Conservation (phyloP, 2,797 vertebrate genomes). For the Gymnocypris eckloni region DNA sequence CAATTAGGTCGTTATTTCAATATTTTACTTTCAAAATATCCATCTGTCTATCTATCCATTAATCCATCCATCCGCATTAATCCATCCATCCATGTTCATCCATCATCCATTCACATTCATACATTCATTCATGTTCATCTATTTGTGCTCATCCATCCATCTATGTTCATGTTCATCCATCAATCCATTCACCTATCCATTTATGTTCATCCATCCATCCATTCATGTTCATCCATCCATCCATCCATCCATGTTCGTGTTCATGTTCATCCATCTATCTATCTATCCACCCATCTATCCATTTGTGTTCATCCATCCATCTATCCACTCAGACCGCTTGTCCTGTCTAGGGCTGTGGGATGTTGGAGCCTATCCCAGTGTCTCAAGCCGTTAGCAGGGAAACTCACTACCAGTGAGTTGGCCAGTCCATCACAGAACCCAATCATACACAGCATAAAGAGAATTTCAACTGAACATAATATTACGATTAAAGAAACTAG, state of each 20-base stretch:
- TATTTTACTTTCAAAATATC: not conserved
- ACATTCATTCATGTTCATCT: not conserved
- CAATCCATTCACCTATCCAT: not conserved
- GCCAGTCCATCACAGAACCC: not conserved
- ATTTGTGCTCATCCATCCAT: not conserved
- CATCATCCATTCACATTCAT: too few relatives aligned
- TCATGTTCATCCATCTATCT: not conserved
- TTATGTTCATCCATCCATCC: not conserved
- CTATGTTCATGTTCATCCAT: too few relatives aligned
- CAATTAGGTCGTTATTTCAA: too few relatives aligned
- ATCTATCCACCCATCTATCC: not conserved
- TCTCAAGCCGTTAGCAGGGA: not conserved
- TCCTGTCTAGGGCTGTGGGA: not conserved
- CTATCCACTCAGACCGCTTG: not conserved
- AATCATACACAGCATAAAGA: not conserved
- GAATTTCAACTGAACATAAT: constrained; percentile 1
- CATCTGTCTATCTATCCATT: not conserved
- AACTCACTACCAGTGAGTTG: too few relatives aligned
- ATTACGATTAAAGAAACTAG: not conserved
- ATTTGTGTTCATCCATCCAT: not conserved
- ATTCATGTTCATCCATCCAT: not conserved
- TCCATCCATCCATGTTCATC: too few relatives aligned
- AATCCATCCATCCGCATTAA: too few relatives aligned
- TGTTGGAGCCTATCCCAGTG: not conserved
- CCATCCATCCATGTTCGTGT: not conserved